These are phyloP conservation scores for Suncus etruscus DNA, from an alignment of 2,113 vertebrate genomes.

Conservation along the genomic window DNA sequence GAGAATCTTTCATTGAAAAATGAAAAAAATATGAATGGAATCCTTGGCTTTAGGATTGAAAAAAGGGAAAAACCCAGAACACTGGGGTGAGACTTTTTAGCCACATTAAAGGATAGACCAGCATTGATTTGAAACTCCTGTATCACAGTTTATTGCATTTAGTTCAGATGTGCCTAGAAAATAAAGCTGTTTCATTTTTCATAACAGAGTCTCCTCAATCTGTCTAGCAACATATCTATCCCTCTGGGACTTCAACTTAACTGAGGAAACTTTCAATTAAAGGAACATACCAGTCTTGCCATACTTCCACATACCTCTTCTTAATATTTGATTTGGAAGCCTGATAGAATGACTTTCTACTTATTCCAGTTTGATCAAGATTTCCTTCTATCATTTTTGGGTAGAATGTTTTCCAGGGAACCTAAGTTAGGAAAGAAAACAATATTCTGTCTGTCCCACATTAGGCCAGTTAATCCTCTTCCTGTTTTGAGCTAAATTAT, in stretches of 20 bases:
- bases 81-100: background rate
- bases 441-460: background rate
- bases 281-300: background rate
- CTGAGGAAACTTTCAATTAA: background rate
- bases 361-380: background rate
- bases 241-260: background rate
- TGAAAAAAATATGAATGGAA: background rate
- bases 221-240: background rate
- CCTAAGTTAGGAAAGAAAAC: background rate
- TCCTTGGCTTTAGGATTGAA: background rate
- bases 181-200: constrained; percentile 35
- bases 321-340: background rate
- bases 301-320: background rate
- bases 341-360: background rate
- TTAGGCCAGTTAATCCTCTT: background rate
- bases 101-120: background rate
- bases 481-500: background rate
- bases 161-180: constrained; percentile 52
- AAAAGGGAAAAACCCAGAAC: background rate
- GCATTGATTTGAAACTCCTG: constrained; percentile 8
- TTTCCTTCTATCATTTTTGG: constrained; percentile 32
- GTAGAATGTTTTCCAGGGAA: constrained; percentile 12
- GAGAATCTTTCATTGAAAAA: constrained; percentile 1
- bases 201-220: background rate
- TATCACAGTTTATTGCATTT: constrained; percentile 52